phyloP scores from a whole-genome alignment of 2,888 invertebrate species.

The Gasteruption jaculator region DNA sequence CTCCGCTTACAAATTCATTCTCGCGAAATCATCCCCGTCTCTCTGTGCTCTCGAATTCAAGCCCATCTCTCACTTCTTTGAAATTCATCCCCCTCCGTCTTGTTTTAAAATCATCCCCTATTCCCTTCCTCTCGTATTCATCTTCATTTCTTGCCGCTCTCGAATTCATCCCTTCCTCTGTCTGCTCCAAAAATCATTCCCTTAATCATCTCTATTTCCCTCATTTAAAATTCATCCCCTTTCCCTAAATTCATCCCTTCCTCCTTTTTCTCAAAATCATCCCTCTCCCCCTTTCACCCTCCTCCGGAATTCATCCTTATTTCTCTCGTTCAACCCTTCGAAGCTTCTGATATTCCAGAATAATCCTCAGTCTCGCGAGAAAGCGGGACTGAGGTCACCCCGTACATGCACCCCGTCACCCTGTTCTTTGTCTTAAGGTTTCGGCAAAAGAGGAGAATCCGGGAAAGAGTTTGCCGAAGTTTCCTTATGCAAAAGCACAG shows the following conservation, averaged over 20 bases:
- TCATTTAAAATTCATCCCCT: constrained; percentile 18
- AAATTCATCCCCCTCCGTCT: constrained; percentile 5
- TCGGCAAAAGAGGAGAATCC: neutral
- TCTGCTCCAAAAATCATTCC: constrained; percentile 6
- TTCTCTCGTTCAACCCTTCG: too few species aligned
- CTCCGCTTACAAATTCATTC: constrained; percentile 12
- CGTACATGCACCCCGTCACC: too few species aligned
- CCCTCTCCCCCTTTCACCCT: too few species aligned
- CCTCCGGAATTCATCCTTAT: too few species aligned
- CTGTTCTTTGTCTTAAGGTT: neutral
- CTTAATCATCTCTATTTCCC: constrained; percentile 2
- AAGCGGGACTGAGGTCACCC: too few species aligned
- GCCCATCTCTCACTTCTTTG: neutral
- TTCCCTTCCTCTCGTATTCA: constrained; percentile 9
- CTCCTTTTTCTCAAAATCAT: constrained; percentile 12
- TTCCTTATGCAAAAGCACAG: constrained; percentile 39
- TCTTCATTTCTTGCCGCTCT: constrained; percentile 30
- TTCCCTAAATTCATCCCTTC: constrained; percentile 19
- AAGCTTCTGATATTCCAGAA: too few species aligned
- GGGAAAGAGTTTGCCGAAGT: constrained; percentile 20
- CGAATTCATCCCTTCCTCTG: constrained; percentile 29
- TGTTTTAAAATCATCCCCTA: too few species aligned
- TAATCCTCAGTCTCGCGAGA: too few species aligned
- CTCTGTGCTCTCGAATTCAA: constrained; percentile 12
- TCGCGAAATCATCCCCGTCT: neutral